Evolutionary conservation across 2,888 invertebrate genomes (phyloP), one percentile per base, ranked within the genome.

Genomic region (Acrocera orbiculus): DNA sequence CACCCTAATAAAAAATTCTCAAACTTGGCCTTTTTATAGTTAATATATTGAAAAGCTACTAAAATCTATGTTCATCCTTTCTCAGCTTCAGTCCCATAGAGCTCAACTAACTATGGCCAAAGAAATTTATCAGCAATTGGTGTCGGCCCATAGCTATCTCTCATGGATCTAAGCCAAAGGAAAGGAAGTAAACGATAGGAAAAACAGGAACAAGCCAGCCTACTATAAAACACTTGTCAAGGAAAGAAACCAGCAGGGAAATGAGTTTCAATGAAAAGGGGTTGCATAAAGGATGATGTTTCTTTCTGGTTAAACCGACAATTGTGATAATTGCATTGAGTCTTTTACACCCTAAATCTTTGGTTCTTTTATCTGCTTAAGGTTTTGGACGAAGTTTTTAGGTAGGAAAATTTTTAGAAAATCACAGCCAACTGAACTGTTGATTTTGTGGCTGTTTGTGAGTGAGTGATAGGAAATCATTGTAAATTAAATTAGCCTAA

Each of bases 311-410:
- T 36, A 36, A 36, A 25, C 32, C 33, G 33, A 36, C 36, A 30
- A 36, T 36, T 36, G 36, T 33, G 36, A 30, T 36, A 37, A 37
- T 37, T 37, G 33, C 34, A 30, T 37, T 34, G 37, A 26, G 31
- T 37, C 34, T 30, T 37, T 37, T 30, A 32, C 37, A 34, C 34
- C 25, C 33, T 27, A 34, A 22, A 26, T 37, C 29, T 36, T 35
- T 7, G 28, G 28, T 11, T 14, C 16, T 17, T 15, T n/a, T 10
- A 15, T 11, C 13, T 30, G 30, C 27, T 7, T 19, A 30, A 23
- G 24, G 14, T 14, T 17, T 13, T 9, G 20, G 19, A 27, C 15
- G 17, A 9, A 11, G 13, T 11, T 3, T 16, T 4, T 23, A 17
- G 14, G 11, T 3, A 22, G 14, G 16, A 16, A 16, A 25, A 30